Base-by-base conservation (phyloP, 2,888 invertebrate species). In the Euclidia mi region DNA sequence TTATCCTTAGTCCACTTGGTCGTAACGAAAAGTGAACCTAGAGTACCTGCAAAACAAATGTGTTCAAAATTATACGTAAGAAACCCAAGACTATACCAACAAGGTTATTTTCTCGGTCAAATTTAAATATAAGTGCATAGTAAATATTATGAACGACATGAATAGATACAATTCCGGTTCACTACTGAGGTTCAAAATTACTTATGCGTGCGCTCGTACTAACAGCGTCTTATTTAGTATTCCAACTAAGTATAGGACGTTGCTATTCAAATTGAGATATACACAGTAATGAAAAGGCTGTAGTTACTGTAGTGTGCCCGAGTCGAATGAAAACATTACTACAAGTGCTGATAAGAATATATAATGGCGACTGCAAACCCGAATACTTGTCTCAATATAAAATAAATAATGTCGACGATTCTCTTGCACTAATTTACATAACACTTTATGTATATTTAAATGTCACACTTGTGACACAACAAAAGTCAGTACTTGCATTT, bases 231-330 rank as follows among this genome's bases (percentile, higher is more conserved):
- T 78, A 81, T 82, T 88, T 87, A 84, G 83, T 84, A 88, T 89
- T 87, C 88, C 83, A 82, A 84, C 76, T 79, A 73, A 76, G 87
- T 82, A 68, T 78, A 67, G 73, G 76, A 75, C 79, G 72, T 70
- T 74, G 74, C 85, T 78, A 83, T 88, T 87, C 86, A 85, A 84
- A 87, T 85, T 85, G 81, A 82, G 83, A 87, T 85, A 82, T 78
- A 84, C 79, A 82, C 71, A 68, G 59, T 56, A 68, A 64, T 73
- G 73, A 81, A 86, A 84, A 82, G 80, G 68, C 79, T 76, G 69
- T 67, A n/a, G n/a, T n/a, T n/a, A n/a, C 65, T 67, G 76, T 65
- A 71, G 69, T 71, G 70, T 68, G 70, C 67, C 41, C 71, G 61
- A 72, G 67, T 67, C 71, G 73, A 80, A 81, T 80, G 75, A 74